Evolutionary conservation across 1,140 invertebrate genomes (phyloP), one percentile per base, ranked within the genome.

Genomic region (Orchestia grillus): DNA sequence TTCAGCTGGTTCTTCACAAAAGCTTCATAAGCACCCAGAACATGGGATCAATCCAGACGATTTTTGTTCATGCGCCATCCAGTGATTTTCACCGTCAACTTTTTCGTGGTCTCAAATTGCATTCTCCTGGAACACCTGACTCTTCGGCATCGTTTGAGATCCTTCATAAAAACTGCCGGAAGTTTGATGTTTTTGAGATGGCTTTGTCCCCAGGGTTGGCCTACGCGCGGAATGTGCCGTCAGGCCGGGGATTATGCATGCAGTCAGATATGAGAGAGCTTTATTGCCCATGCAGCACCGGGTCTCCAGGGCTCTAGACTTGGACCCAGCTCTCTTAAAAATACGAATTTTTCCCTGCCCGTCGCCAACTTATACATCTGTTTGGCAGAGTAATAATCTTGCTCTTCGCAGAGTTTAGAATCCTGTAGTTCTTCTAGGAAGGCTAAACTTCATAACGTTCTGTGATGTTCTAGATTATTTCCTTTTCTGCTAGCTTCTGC

Each of bases 231-330:
- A 91, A 91, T 91, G 88, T 44, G 88, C 88, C 42, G 88, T 91
- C 88, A 91, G 41, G 88, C 88, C 41, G 44, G 41, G 41, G 88
- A 91, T 91, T 91, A 91, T 91, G 88, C 44, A 91, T 91, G 88
- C 88, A 77, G 88, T 44, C 88, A 91, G 88, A 91, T 91, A 91
- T 44, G 88, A 91, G 88, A 44, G 41, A 91, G 41, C 88, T 91
- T 91, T 91, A 91, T 91, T 91, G 88, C 8, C 44, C 41, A 91
- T 77, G 28, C 62, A 8, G 28, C 62, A 28, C 62, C 28, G 11
- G 11, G 62, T 77, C 62, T 77, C 62, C 36, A 77, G 62, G 62
- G 62, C 62, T 3, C 62, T 77, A 77, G 62, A 77, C 62, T 23
- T 77, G 62, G 62, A 77, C 62, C 36, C 36, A 28, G 62, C 62